Evolutionary conservation across 2,888 invertebrate species (phyloP).

Genomic region (Nebria salina): DNA sequence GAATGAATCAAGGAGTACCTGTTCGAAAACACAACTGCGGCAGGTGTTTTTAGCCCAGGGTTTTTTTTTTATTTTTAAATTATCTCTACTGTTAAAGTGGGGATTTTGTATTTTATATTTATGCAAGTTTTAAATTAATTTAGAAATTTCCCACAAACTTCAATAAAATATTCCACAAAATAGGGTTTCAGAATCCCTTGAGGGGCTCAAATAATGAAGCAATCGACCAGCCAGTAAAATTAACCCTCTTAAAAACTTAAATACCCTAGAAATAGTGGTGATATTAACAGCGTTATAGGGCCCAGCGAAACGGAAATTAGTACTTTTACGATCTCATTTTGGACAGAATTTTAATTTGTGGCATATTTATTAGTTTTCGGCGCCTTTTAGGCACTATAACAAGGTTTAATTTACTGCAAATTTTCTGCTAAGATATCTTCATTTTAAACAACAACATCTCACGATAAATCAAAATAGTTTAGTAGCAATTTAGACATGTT

Average conservation of each 20-base stretch:
- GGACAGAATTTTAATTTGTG: conserved; percentile 31
- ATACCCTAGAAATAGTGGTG: conserved; percentile 23
- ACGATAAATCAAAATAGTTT: neutral
- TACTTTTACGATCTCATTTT: conserved; percentile 25
- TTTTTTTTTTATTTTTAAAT: too few species aligned
- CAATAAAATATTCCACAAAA: neutral
- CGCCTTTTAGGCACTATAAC: conserved; percentile 9
- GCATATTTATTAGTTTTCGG: conserved; percentile 23
- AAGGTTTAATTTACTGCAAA: conserved; percentile 15
- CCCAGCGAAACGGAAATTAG: neutral
- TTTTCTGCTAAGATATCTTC: neutral
- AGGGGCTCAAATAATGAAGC: conserved; percentile 25
- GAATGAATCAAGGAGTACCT: too few species aligned
- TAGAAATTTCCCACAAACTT: neutral
- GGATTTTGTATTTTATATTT: neutral
- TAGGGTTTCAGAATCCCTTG: neutral
- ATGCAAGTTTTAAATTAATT: neutral
- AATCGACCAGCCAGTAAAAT: conserved; percentile 34
- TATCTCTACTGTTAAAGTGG: neutral
- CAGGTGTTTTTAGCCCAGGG: too few species aligned
- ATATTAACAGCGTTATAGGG: conserved; percentile 13
- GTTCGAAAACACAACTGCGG: too few species aligned
- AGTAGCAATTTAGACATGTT: neutral
- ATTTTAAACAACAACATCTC: neutral
- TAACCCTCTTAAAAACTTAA: conserved; percentile 32